Percentiles rank a stretch among this genome's conserved stretches.
Conservation (phyloP, 2,888 invertebrate species). For the Cantharis flavilabris region DNA sequence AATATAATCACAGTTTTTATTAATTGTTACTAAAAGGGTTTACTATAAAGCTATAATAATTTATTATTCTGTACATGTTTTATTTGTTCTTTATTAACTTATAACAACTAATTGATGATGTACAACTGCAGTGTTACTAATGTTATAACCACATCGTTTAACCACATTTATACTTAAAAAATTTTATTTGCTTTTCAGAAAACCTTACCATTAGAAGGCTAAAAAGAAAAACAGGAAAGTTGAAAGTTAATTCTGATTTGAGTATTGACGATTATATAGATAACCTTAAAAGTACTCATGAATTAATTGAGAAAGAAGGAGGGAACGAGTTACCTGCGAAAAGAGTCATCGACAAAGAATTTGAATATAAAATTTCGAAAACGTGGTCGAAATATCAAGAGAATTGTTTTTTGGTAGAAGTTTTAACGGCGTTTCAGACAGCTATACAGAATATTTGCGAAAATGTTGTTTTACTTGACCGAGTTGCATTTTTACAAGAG, state of each 20-base stretch:
- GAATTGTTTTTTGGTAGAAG: constrained; percentile 53
- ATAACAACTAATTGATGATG: no score
- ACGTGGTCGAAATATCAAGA: constrained; percentile 46
- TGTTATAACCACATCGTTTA: no score
- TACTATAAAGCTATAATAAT: no score
- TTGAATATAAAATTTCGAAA: constrained; percentile 30
- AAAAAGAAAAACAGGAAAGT: constrained; percentile 49
- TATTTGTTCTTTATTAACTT: no score
- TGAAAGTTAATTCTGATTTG: constrained; percentile 28
- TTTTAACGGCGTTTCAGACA: constrained; percentile 58
- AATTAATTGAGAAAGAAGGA: constrained; percentile 28
- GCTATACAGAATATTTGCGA: constrained; percentile 62
- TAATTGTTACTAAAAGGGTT: no score
- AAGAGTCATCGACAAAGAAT: constrained; percentile 34
- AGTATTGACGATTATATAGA: constrained; percentile 44
- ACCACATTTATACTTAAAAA: no score
- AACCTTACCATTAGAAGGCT: constrained; percentile 44
- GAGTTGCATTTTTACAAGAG: constrained; percentile 57
- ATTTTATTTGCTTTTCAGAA: constrained; percentile 40
- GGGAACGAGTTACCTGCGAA: neutral
- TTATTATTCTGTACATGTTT: no score
- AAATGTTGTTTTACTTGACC: constrained; percentile 61
- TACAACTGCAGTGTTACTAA: no score
- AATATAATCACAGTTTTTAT: no score
- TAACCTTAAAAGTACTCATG: constrained; percentile 44